phyloP scores from a whole-genome alignment of 37 sponge, comb jelly and placozoan species.

The Oopsacas minuta region DNA sequence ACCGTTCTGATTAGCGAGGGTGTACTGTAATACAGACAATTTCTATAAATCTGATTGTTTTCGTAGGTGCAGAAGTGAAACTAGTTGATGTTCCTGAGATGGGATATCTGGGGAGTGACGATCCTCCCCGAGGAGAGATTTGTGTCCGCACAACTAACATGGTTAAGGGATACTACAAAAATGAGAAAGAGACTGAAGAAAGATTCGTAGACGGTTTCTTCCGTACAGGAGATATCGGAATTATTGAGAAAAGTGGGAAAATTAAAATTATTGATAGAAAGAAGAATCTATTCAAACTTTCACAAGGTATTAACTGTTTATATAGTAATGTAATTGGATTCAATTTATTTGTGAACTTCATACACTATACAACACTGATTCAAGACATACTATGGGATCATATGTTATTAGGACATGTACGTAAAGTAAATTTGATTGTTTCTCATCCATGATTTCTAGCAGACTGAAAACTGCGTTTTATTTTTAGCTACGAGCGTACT shows the following conservation, averaged over 20 bases:
- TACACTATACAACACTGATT: no score
- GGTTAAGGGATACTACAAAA: conserved; percentile 44
- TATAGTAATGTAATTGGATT: no score
- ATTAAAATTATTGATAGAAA: conserved; percentile 24
- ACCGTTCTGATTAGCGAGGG: no score
- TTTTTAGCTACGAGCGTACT: no score
- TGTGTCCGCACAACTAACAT: conserved; percentile 34
- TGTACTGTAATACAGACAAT: no score
- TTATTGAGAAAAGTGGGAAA: conserved; percentile 18
- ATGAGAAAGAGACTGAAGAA: conserved; percentile 33
- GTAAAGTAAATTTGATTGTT: no score
- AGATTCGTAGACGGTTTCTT: conserved; percentile 49
- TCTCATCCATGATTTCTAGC: no score
- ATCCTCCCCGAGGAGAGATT: conserved; percentile 47
- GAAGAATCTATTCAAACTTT: conserved; percentile 52
- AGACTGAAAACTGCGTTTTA: no score
- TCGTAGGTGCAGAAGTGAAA: conserved; percentile 19
- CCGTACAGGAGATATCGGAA: conserved; percentile 46
- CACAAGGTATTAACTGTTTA: no score
- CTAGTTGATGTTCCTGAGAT: conserved; percentile 51
- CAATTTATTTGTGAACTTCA: no score
- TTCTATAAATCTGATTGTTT: not conserved
- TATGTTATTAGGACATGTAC: no score
- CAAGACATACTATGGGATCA: no score
- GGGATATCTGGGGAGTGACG: conserved; percentile 42